Evolutionary conservation across 2,113 vertebrate species (phyloP), one percentile per base, ranked within the genome.

Genomic region (Seriola quinqueradiata): DNA sequence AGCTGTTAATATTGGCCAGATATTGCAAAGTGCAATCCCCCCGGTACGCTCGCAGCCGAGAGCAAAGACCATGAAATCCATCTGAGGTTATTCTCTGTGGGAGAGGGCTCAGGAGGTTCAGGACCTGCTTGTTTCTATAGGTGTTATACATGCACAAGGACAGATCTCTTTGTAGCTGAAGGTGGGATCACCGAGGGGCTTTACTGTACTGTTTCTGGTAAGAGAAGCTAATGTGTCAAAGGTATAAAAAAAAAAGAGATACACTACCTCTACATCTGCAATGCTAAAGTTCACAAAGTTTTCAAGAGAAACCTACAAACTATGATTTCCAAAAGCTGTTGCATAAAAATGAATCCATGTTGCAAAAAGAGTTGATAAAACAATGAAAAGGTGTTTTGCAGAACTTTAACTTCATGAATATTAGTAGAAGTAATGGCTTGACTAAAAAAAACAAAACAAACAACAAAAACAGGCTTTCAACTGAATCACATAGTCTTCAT

Each of bases 1-100:
- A 61, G 32, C 36, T 73, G 78, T 64, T 63, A 40, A 40, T 46
- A 64, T 23, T 69, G 75, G 70, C 63, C 16, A 23, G 14, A 32
- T n/a, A 46, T 6, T 58, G 50, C 50, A 11, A 34, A 60, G 54
- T 5, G 42, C n/a, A 23, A 8, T 4, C 19, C 28, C 12, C 28
- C 17, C 5, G 9, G 3, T 8, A 17, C 7, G 4, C 0, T 48
- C 17, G 2, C 66, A 63, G 16, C 66, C 38, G 10, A 28, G 16
- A 71, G 23, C n/a, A 25, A 59, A 57, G 25, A 59, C 0, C 65
- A 17, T 32, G 7, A 66, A 42, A 70, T 64, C 54, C 40, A 70
- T 61, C 75, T 21, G 23, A 69, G 57, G 57, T 59, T 46, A 28
- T 50, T 71, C 67, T 73, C 57, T 52, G 65, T 52, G 60, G 75